phyloP scores from a whole-genome alignment of 2,888 invertebrate genomes.

The Lithophane ornitopus region DNA sequence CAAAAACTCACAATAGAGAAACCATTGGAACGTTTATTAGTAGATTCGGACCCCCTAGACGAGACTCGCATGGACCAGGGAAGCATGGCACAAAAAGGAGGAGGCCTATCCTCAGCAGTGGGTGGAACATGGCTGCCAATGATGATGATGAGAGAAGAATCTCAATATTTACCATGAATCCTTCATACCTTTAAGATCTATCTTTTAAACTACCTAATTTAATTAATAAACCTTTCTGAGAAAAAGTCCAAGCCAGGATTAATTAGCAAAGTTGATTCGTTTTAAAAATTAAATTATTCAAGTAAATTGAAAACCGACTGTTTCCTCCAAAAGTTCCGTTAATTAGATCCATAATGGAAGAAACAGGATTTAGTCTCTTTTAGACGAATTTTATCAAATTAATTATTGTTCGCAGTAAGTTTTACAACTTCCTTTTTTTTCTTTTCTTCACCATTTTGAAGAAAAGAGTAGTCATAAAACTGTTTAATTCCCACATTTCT shows the following conservation, averaged over 20 bases:
- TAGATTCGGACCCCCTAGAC: too few relatives aligned
- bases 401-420: conserved; percentile 31
- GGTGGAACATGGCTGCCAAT: too few relatives aligned
- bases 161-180: neutral
- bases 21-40: too few relatives aligned
- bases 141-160: neutral
- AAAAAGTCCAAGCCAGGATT: conserved; percentile 46
- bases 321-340: conserved; percentile 59
- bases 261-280: conserved; percentile 46
- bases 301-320: conserved; percentile 59
- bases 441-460: neutral
- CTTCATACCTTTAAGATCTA: neutral
- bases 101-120: too few relatives aligned
- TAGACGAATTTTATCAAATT: conserved; percentile 36
- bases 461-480: neutral
- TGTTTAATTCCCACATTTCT: neutral
- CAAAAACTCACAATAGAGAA: too few relatives aligned
- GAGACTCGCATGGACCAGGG: too few relatives aligned
- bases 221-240: conserved; percentile 32
- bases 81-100: too few relatives aligned
- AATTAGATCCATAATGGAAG: conserved; percentile 58
- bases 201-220: conserved; percentile 28
- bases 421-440: conserved; percentile 4
- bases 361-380: conserved; percentile 51
- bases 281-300: conserved; percentile 62